Evolutionary conservation across 2,888 invertebrate species (phyloP).

Genomic region (Nasonia oneida): DNA sequence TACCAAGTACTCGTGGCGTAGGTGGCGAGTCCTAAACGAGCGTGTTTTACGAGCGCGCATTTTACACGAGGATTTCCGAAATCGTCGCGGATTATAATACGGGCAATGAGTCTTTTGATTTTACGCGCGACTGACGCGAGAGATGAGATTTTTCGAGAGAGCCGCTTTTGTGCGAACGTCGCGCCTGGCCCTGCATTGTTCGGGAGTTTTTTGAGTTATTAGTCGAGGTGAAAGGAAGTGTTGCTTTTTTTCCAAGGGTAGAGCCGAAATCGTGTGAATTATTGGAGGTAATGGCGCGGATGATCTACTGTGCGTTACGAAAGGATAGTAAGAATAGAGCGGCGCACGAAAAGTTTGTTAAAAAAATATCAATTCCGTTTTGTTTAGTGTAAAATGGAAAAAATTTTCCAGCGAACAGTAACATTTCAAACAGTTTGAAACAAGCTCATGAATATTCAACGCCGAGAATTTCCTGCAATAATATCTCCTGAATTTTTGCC

Average conservation of each 20-base stretch:
- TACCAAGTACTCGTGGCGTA: conserved; percentile 1
- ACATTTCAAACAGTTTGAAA: not conserved
- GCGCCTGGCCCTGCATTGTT: not conserved
- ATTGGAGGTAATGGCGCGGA: not conserved
- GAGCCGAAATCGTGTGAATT: not conserved
- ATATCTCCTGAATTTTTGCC: conserved; percentile 2
- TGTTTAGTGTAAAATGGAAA: not conserved
- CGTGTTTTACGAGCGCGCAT: conserved; percentile 23
- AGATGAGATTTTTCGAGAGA: not conserved
- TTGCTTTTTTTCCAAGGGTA: not conserved
- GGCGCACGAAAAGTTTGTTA: not conserved
- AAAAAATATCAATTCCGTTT: not conserved
- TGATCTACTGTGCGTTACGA: not conserved
- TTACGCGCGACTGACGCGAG: not conserved
- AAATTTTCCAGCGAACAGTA: not conserved
- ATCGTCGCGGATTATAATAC: conserved; percentile 2
- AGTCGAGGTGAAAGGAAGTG: conserved; percentile 14
- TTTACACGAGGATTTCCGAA: not conserved
- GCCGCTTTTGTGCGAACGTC: not conserved
- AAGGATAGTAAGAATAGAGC: not conserved
- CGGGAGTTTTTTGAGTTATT: not conserved
- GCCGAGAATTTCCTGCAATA: not conserved
- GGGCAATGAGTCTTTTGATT: not conserved
- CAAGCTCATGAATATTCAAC: not conserved
- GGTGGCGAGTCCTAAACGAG: conserved; percentile 54